phyloP scores from a whole-genome alignment of 2,113 vertebrate species.

The Atherinomorus stipes region DNA sequence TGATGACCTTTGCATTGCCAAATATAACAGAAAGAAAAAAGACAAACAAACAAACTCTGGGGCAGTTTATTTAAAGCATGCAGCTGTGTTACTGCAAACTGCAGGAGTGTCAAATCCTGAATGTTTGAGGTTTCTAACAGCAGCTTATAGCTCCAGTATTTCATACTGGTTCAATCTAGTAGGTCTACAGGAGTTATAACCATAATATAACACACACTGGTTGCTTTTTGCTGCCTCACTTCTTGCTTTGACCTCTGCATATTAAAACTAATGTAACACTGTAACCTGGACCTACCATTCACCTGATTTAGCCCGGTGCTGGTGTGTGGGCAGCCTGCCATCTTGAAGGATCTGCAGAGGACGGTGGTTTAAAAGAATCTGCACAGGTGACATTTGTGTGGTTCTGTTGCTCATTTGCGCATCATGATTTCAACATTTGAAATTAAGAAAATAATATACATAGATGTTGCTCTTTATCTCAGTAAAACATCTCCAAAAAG shows the following conservation, averaged over 20 bases:
- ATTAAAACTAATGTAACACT: background rate
- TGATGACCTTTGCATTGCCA: background rate
- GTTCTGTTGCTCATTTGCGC: too few species aligned
- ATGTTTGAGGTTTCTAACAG: background rate
- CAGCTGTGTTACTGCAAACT: background rate
- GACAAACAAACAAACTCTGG: background rate
- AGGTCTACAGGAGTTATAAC: background rate
- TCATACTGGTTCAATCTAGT: background rate
- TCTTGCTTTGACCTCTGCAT: background rate
- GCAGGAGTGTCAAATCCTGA: too few species aligned
- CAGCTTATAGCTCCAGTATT: background rate
- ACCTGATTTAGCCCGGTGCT: too few species aligned
- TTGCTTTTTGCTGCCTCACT: background rate
- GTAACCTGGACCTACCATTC: background rate
- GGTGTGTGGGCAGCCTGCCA: too few species aligned
- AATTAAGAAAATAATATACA: too few species aligned
- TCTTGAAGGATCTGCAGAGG: too few species aligned
- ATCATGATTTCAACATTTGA: too few species aligned
- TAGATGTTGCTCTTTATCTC: too few species aligned
- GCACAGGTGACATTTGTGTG: too few species aligned
- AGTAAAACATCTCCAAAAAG: too few species aligned
- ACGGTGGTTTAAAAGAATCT: too few species aligned
- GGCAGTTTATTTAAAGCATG: background rate
- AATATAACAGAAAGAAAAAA: background rate
- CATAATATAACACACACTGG: background rate